Evolutionary conservation across 2,888 invertebrate species (phyloP).

Genomic region (Dryobota labecula): DNA sequence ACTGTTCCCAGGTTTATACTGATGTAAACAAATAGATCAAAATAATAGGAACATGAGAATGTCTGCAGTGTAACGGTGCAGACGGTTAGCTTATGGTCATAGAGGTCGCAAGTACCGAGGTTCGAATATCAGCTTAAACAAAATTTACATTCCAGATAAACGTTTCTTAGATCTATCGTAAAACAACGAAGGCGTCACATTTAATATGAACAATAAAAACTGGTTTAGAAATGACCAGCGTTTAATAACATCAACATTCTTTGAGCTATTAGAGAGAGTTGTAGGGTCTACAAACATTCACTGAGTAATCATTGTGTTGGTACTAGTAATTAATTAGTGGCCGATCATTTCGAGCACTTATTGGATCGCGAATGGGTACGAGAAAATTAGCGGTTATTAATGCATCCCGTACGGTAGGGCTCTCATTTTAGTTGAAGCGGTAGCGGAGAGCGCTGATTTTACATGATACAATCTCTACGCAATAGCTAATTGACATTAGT

Average conservation of each 20-base stretch:
- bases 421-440: conserved; percentile 42
- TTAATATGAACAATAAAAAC: conserved; percentile 66
- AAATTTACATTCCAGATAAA: conserved; percentile 60
- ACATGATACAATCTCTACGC: conserved; percentile 34
- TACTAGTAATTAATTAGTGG: conserved; percentile 72
- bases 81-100: conserved; percentile 68
- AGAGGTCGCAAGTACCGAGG: conserved; percentile 71
- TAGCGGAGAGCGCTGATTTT: conserved; percentile 32
- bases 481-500: conserved; percentile 22
- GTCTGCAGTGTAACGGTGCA: conserved; percentile 69
- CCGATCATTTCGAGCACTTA: conserved; percentile 69
- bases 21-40: conserved; percentile 66
- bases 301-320: conserved; percentile 70
- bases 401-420: conserved; percentile 52
- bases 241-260: conserved; percentile 79
- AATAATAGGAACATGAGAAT: conserved; percentile 66
- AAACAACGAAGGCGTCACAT: conserved; percentile 62
- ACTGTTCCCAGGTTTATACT: conserved; percentile 51
- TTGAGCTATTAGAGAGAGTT: conserved; percentile 73
- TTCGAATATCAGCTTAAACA: conserved; percentile 58
- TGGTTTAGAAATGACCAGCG: conserved; percentile 69
- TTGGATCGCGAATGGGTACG: conserved; percentile 61
- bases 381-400: conserved; percentile 67
- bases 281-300: conserved; percentile 69
- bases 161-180: conserved; percentile 48